A percentile compares a stretch with the other conserved stretches of the same genome.
Conservation (phyloP, 2,888 invertebrate genomes). For the Pseudanteris insignis region DNA sequence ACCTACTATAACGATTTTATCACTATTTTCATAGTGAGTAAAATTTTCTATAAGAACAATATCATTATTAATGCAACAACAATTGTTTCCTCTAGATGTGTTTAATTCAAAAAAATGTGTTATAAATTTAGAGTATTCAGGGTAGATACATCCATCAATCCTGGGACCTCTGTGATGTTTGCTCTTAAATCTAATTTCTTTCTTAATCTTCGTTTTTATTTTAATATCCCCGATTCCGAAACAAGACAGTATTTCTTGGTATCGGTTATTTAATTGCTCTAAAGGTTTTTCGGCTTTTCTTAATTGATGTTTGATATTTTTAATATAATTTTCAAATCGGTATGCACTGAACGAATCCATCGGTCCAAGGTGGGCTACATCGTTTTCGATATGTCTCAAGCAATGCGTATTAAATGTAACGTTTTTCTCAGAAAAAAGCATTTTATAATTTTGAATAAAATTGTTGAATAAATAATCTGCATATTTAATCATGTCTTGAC, state of each 20-base stretch:
- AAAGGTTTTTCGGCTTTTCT: constrained; percentile 9
- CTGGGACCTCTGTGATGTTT: neutral
- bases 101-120: constrained; percentile 1
- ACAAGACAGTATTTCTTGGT: neutral
- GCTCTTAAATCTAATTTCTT: neutral
- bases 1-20: constrained; percentile 9
- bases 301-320: neutral
- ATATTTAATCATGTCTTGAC: neutral
- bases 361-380: constrained; percentile 1
- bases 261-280: constrained; percentile 5
- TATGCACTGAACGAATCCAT: constrained; percentile 10
- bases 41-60: constrained; percentile 12
- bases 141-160: constrained; percentile 1
- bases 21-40: neutral
- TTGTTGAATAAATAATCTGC: neutral
- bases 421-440: neutral
- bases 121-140: constrained; percentile 1
- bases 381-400: neutral
- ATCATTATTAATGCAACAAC: neutral
- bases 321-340: constrained; percentile 6
- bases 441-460: neutral
- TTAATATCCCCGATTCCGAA: neutral
- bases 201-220: neutral
- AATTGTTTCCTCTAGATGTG: neutral
- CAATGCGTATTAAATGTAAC: constrained; percentile 1